phyloP scores from a whole-genome alignment of 2,797 vertebrate genomes.

The Dryobates pubescens region DNA sequence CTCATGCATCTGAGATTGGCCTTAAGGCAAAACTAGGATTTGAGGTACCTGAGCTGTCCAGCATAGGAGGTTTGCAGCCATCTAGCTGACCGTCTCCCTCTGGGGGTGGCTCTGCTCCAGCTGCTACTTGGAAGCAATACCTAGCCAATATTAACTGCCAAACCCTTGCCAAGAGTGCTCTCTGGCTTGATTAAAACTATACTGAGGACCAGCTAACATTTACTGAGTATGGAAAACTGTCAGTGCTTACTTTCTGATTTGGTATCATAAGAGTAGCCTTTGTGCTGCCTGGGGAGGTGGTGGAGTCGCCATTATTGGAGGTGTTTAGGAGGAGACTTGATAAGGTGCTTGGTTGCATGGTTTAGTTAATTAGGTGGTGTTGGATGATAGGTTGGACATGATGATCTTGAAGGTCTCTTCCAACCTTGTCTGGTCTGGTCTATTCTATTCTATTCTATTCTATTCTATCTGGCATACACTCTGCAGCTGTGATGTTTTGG shows the following conservation, averaged over 20 bases:
- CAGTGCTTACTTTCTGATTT: background rate
- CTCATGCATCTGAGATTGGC: slow-evolving; percentile 30
- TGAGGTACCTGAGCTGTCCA: background rate
- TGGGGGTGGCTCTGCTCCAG: background rate
- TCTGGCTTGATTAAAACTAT: background rate
- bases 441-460: background rate
- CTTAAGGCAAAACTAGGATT: slow-evolving; percentile 23
- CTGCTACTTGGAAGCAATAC: background rate
- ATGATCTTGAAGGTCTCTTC: too few species aligned
- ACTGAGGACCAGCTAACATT: background rate
- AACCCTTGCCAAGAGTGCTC: background rate
- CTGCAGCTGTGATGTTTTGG: background rate
- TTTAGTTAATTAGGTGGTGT: too few species aligned
- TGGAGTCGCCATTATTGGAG: too few species aligned
- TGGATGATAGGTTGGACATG: too few species aligned
- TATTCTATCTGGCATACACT: background rate
- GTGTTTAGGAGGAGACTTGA: too few species aligned
- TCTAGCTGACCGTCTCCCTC: background rate
- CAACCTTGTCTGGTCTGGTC: too few species aligned
- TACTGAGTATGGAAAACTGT: background rate
- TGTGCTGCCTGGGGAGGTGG: too few species aligned
- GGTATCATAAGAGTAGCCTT: background rate
- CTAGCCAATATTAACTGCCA: background rate
- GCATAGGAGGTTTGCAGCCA: background rate
- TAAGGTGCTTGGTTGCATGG: too few species aligned